These are phyloP conservation scores for Napeogenes sylphis DNA, from an alignment of 2,888 invertebrate species.

Conservation along the genomic window DNA sequence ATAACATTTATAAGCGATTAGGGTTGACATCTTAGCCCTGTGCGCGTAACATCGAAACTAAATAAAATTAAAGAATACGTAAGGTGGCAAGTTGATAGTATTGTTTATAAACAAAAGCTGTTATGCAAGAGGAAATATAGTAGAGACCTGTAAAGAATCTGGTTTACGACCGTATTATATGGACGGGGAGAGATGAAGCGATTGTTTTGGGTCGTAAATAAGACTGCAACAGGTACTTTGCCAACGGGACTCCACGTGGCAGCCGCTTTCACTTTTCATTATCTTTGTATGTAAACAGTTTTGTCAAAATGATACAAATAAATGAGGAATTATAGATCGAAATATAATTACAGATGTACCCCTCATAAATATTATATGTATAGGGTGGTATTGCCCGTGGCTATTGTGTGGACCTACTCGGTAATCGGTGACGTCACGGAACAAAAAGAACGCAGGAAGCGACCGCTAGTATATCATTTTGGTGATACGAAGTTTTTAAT, in stretches of 20 bases:
- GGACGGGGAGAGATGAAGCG: constrained; percentile 73
- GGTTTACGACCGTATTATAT: constrained; percentile 73
- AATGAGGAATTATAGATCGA: constrained; percentile 48
- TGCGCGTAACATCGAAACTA: constrained; percentile 54
- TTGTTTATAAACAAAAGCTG: constrained; percentile 76
- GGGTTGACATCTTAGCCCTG: constrained; percentile 41
- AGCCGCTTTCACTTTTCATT: constrained; percentile 70
- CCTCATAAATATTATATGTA: constrained; percentile 74
- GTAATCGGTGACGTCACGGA: constrained; percentile 46
- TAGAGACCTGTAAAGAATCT: constrained; percentile 55
- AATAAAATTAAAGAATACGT: constrained; percentile 35
- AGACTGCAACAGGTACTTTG: constrained; percentile 75
- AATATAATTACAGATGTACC: constrained; percentile 75
- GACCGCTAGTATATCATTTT: constrained; percentile 18
- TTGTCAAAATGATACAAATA: background rate
- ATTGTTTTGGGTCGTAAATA: constrained; percentile 78
- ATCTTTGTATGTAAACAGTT: constrained; percentile 48
- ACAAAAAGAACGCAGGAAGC: constrained; percentile 27
- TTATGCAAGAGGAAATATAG: constrained; percentile 71
- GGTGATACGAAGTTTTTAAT: constrained; percentile 9
- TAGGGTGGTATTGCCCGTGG: constrained; percentile 64
- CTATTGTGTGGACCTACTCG: constrained; percentile 54
- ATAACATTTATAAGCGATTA: constrained; percentile 6
- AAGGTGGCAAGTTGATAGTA: constrained; percentile 62
- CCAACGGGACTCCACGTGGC: constrained; percentile 67